Percentiles rank a stretch among this genome's conserved stretches.
Evolutionary conservation across 2,113 vertebrate species (phyloP).

Genomic region (Pseudopipra pipra): DNA sequence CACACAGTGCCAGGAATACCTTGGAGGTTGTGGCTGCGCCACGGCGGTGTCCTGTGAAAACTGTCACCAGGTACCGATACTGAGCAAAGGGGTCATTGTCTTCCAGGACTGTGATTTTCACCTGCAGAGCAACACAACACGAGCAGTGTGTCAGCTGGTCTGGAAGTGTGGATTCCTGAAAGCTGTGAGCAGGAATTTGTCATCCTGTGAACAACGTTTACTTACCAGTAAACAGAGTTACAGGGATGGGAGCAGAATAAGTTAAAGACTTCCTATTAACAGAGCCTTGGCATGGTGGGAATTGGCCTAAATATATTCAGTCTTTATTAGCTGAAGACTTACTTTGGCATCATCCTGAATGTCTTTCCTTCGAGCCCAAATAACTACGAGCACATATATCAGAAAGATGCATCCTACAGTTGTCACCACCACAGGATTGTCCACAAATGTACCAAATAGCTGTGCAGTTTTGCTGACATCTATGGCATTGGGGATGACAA

Average conservation of each 20-base stretch:
- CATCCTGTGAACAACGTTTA: background rate
- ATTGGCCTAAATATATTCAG: background rate
- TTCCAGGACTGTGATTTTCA: constrained; percentile 87
- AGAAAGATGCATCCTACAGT: constrained; percentile 86
- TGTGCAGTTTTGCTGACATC: constrained; percentile 83
- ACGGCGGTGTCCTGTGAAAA: constrained; percentile 88
- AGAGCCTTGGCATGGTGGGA: background rate
- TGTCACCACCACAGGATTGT: constrained; percentile 91
- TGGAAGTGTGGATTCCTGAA: background rate
- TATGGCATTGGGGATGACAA: constrained; percentile 87
- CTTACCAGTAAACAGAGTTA: background rate
- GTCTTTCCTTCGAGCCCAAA: constrained; percentile 93
- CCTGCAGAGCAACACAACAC: constrained; percentile 62
- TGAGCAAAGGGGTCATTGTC: constrained; percentile 93
- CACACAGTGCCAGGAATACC: constrained; percentile 64
- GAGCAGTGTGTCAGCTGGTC: background rate
- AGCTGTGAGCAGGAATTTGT: background rate
- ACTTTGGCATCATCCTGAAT: constrained; percentile 89
- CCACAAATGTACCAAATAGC: constrained; percentile 88
- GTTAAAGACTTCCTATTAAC: background rate
- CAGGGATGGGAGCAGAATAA: background rate
- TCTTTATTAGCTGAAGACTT: constrained; percentile 8
- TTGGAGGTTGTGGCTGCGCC: constrained; percentile 90
- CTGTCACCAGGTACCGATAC: constrained; percentile 86
- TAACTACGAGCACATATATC: constrained; percentile 81